These are phyloP conservation scores for Peucedramus taeniatus DNA, from an alignment of 2,113 vertebrate genomes.

Conservation along the genomic window DNA sequence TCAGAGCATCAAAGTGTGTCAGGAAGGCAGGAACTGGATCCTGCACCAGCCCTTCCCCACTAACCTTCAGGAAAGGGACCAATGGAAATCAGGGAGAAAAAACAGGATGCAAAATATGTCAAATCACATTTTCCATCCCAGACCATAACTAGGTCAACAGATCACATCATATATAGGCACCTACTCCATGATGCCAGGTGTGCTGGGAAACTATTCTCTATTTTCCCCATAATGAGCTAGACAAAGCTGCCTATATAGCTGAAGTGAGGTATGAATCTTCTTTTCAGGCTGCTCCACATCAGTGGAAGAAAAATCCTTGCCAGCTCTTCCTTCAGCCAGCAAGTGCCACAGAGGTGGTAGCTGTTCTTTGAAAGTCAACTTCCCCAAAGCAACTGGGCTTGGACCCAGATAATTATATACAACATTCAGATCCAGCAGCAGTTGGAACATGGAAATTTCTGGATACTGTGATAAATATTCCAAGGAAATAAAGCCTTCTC, in stretches of 20 bases:
- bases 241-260: not conserved
- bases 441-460: conserved; percentile 25
- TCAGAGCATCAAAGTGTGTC: conserved; percentile 6
- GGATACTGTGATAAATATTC: conserved; percentile 30
- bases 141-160: conserved; percentile 41
- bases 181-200: not conserved
- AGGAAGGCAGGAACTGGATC: not conserved
- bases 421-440: conserved; percentile 6
- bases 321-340: not conserved
- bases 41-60: not conserved
- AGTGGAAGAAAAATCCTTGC: not conserved
- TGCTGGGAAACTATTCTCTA: not conserved
- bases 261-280: not conserved
- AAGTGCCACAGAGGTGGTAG: not conserved
- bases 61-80: not conserved
- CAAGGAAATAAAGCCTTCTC: conserved; percentile 52
- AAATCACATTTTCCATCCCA: conserved; percentile 31
- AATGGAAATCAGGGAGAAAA: not conserved
- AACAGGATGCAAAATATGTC: not conserved
- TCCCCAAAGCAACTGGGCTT: not conserved
- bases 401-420: conserved; percentile 17
- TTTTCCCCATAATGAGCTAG: not conserved
- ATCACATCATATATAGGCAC: conserved; percentile 34
- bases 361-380: conserved; percentile 5
- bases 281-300: not conserved